Base-by-base conservation (phyloP, 2,797 vertebrate genomes). In the Falco novaeseelandiae region DNA sequence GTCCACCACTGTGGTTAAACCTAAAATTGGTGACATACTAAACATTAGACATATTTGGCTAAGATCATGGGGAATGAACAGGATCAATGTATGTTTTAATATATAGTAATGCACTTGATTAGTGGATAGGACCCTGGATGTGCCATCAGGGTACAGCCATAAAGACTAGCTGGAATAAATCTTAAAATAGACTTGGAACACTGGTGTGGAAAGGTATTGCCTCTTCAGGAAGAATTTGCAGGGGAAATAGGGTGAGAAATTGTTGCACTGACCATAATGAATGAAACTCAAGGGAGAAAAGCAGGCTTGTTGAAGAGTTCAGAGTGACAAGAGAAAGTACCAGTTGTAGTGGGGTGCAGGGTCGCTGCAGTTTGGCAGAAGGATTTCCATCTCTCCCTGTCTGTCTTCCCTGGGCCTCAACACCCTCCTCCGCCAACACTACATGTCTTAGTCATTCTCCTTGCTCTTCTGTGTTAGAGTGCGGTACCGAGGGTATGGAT, bases 401-500 rank as follows among this genome's bases (percentile, higher is more conserved):
- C 20, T 72, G 49, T 57, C n/a, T 58, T 54, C 8, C 8, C 5
- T 62, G 71, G 5, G 8, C 25, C 34, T 78, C 70, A 63, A 8
- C 15, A 49, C 44, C 6, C 6, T 79, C 20, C 19, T 42, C 54
- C 1, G 2, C 30, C 49, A 48, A 34, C 19, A 51, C 5, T 30
- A 55, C 0, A 12, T 27, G 29, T 82, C 44, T 49, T 27, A 55
- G 23, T 51, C 10, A 9, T 83, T 79, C 26, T 84, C 32, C 11
- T 54, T 88, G 67, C 36, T 69, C n/a, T 52, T 32, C 38, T 88
- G 4, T 62, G 48, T 55, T 52, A 10, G 7, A 34, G 18, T 6
- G 7, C 38, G 25, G 16, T 44, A 40, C 23, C 0, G 1, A 57
- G 19, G 11, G 6, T 16, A 12, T 3, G 23, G 54, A 40, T 54